Percentiles rank a stretch among this genome's conserved stretches.
These are phyloP conservation scores for Dryas iulia DNA, from an alignment of 1,140 invertebrate genomes.

Conservation along the genomic window DNA sequence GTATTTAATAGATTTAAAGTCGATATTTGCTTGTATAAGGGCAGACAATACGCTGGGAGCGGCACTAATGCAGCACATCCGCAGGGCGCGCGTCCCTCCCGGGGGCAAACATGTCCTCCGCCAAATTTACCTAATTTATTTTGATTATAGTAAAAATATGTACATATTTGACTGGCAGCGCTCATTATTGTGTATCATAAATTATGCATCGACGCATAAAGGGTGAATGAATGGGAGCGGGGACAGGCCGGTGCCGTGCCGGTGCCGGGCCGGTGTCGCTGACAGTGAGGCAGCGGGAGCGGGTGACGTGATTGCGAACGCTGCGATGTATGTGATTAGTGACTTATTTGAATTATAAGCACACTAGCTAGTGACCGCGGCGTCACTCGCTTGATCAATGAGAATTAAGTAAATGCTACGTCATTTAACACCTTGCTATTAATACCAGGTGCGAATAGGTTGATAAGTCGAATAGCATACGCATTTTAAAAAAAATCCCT, in stretches of 20 bases:
- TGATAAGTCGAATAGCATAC: no score
- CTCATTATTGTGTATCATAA: slow-evolving; percentile 30
- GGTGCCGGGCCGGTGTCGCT: neutral
- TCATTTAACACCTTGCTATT: no score
- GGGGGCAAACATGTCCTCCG: slow-evolving; percentile 26
- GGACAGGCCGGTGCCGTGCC: neutral
- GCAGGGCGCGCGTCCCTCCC: slow-evolving; percentile 36
- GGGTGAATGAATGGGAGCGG: slow-evolving; percentile 2
- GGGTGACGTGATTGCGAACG: no score
- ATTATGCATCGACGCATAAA: slow-evolving; percentile 10
- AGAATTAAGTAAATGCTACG: no score
- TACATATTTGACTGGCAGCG: slow-evolving; percentile 35
- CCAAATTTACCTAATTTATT: slow-evolving; percentile 49
- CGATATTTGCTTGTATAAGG: neutral
- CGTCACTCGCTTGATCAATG: no score
- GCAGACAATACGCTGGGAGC: slow-evolving; percentile 42
- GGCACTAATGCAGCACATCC: slow-evolving; percentile 50
- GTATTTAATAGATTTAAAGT: neutral
- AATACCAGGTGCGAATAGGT: no score
- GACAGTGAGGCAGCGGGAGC: no score
- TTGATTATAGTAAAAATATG: slow-evolving; percentile 41
- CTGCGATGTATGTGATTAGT: neutral
- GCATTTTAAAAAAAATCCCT: no score
- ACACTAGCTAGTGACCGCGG: no score
- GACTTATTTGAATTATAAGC: neutral